Base-by-base conservation (phyloP, 1,140 invertebrate genomes). In the Drosophila funebris region DNA sequence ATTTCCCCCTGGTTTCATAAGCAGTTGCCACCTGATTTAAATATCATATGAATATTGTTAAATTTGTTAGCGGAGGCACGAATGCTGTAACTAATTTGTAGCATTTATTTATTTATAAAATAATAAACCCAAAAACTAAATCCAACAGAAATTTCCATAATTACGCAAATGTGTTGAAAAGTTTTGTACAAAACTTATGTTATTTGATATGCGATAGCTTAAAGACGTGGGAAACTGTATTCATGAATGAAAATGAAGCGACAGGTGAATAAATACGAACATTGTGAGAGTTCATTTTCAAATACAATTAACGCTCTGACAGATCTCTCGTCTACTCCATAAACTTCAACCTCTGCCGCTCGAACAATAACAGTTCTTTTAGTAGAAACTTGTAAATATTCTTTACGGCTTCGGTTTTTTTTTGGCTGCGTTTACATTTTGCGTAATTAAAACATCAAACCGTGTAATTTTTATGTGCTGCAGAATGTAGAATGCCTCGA, bases 61-160 rank as follows among this genome's bases (percentile, higher is more conserved):
- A 16, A 16, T 48, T 70, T 53, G 61, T 22, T 33, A 16, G 18
- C 6, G 8, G 9, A 14, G 11, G 46, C 48, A 52, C 69, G 37
- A 57, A 61, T 54, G 61, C 53, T 56, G 52, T 48, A 48, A 60
- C 78, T 88, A 78, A 82, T 87, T 87, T 88, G 82, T 88, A 82
- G 54, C 67, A 57, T 82, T 87, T 76, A 68, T 77, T 43, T 66
- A 67, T 62, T 64, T 54, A 39, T 66, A 57, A 64, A 41, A 68
- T 29, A 46, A 48, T 41, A 66, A 16, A 57, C 1, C 13, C 14
- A 63, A 41, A 18, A 20, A 29, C 6, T 11, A n/a, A n/a, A n/a
- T n/a, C n/a, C 13, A 39, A n/a, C 44, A 43, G 20, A 46, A 37
- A 85, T 85, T 82, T 87, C 48, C 82, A 85, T 85, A 85, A 78